Evolutionary conservation across 2,888 invertebrate species (phyloP).

Genomic region (Nephrocerus scutellatus): DNA sequence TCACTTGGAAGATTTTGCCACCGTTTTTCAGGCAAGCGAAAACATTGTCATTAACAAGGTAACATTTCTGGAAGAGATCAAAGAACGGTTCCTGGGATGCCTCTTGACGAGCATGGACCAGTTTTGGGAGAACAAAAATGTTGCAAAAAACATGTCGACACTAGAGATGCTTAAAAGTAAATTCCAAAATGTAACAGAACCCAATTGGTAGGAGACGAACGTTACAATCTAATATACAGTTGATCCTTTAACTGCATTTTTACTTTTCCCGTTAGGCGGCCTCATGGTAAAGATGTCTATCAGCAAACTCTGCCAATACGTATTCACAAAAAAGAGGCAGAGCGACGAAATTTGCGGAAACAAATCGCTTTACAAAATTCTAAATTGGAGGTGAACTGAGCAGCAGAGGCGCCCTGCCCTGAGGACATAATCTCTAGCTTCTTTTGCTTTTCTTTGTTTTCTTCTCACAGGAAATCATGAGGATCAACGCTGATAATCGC

Average conservation of each 20-base stretch:
- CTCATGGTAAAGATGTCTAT: constrained; percentile 22
- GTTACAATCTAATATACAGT: background rate
- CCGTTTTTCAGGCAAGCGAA: constrained; percentile 22
- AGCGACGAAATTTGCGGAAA: constrained; percentile 24
- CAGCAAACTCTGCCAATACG: constrained; percentile 29
- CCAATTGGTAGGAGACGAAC: constrained; percentile 25
- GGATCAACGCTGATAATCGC: background rate
- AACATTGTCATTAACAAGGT: constrained; percentile 22
- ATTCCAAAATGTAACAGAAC: constrained; percentile 22
- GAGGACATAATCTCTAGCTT: too few species aligned
- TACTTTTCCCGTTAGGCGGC: constrained; percentile 23
- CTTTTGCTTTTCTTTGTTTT: background rate
- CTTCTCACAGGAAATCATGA: too few species aligned
- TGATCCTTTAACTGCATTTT: background rate
- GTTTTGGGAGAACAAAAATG: constrained; percentile 25
- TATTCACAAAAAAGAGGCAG: constrained; percentile 25
- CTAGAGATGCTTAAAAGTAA: constrained; percentile 29
- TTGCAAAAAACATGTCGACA: constrained; percentile 24
- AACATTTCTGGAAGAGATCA: constrained; percentile 20
- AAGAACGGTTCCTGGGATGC: constrained; percentile 20
- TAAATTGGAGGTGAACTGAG: constrained; percentile 25
- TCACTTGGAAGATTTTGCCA: constrained; percentile 26
- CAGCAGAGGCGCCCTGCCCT: too few species aligned
- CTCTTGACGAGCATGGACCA: constrained; percentile 21
- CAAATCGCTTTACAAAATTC: constrained; percentile 26